phyloP scores from a whole-genome alignment of 1,140 invertebrate genomes.

The Drosophila tristis region DNA sequence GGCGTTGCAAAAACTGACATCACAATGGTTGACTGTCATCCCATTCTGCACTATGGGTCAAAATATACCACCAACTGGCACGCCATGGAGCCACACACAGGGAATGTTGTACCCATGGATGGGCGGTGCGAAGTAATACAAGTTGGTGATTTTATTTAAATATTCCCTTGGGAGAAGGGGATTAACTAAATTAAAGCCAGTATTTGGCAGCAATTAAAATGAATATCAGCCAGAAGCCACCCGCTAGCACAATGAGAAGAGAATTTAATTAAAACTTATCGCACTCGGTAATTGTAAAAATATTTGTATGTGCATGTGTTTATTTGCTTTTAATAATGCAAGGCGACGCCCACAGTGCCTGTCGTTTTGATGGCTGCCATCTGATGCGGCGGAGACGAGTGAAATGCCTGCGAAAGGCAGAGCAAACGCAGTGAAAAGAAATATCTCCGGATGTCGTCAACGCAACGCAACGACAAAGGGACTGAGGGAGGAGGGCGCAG shows the following conservation, averaged over 20 bases:
- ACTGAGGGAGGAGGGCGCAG: slow-evolving; percentile 1
- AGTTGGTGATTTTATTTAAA: too few relatives aligned
- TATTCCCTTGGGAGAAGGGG: too few relatives aligned
- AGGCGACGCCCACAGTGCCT: slow-evolving; percentile 33
- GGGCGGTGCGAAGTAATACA: too few relatives aligned
- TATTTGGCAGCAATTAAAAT: too few relatives aligned
- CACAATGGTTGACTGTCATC: slow-evolving; percentile 64
- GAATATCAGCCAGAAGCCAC: too few relatives aligned
- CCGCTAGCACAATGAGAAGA: too few relatives aligned
- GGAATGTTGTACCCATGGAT: too few relatives aligned
- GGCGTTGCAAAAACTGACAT: slow-evolving; percentile 61
- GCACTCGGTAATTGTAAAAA: neutral
- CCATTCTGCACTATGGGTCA: slow-evolving; percentile 63
- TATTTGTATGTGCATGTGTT: neutral
- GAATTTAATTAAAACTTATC: neutral
- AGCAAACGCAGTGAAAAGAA: slow-evolving; percentile 49
- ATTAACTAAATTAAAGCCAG: too few relatives aligned
- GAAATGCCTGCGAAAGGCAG: slow-evolving; percentile 34
- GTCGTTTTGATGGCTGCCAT: slow-evolving; percentile 23
- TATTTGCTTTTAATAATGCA: slow-evolving; percentile 31
- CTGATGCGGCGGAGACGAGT: slow-evolving; percentile 47
- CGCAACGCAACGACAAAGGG: slow-evolving; percentile 24
- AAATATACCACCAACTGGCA: slow-evolving; percentile 42
- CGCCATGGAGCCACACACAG: slow-evolving; percentile 32
- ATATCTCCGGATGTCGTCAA: slow-evolving; percentile 65